Evolutionary conservation across 2,797 vertebrate species (phyloP), one percentile per base, ranked within the genome.

Genomic region (Ficedula albicollis): DNA sequence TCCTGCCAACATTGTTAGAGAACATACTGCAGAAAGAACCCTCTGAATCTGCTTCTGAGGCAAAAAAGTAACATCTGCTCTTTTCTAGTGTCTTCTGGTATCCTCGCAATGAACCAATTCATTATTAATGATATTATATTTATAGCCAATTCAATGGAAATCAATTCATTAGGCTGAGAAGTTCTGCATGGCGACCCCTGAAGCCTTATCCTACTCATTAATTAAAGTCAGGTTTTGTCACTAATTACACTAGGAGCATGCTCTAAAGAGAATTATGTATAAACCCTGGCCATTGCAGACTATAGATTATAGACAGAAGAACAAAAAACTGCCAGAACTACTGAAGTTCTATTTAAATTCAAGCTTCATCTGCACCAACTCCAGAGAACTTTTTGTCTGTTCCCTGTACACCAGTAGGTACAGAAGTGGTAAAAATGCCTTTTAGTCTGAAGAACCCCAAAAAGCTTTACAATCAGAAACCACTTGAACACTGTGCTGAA

Each of bases 381-480:
- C 7, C 4, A 91, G 63, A 52, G 63, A 95, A 95, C 23, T 73
- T 90, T 84, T 84, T 67, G 27, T 51, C 83, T 84, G 27, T 70
- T 88, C 75, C 39, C 26, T 82, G 67, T 84, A 51, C 15, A 77
- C 49, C 49, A 84, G 41, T 67, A 84, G 69, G 48, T 76, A 27
- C 63, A 96, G 74, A 93, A 96, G 55, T 86, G 63, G 34, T 64
- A 82, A 95, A 91, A 96, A 94, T 63, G 67, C 41, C 38, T 90
- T 84, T 88, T 84, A 90, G 51, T 55, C 44, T 91, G 83, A 96
- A 93, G 85, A 84, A 93, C 49, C 70, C 36, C 74, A 58, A 90
- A 93, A 93, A 64, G 70, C 56, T 93, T 88, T 72, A 89, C 90
- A 95, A 91, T 89, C 90, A 94, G 67, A 91, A 96, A 94, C 93